Percentiles rank a stretch among this genome's conserved stretches.
These are phyloP conservation scores for Hypsopygia costalis DNA, from an alignment of 2,888 invertebrate genomes.

Conservation along the genomic window DNA sequence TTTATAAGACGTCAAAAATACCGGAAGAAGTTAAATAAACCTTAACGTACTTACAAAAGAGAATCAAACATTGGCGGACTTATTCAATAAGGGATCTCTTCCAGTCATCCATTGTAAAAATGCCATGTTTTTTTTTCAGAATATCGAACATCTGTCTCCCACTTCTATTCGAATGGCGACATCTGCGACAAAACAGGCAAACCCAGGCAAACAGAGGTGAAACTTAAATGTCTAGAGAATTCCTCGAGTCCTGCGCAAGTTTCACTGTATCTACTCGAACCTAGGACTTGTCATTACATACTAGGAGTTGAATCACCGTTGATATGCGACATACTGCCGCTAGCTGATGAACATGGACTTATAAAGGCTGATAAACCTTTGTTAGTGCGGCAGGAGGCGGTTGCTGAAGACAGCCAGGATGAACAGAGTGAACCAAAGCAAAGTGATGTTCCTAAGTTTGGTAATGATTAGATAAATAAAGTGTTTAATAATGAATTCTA, in stretches of 20 bases:
- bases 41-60: too few species aligned
- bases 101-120: too few species aligned
- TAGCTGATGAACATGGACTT: conserved; percentile 91
- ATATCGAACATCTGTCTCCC: conserved; percentile 87
- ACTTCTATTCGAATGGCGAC: conserved; percentile 93
- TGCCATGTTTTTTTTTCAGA: conserved; percentile 41
- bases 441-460: conserved; percentile 36
- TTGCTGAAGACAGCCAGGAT: conserved; percentile 28
- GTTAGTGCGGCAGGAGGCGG: conserved; percentile 24
- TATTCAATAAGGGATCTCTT: too few species aligned
- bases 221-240: conserved; percentile 87
- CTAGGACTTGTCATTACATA: conserved; percentile 95
- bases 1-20: too few species aligned
- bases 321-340: conserved; percentile 91
- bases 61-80: too few species aligned
- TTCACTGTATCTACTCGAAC: conserved; percentile 93
- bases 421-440: conserved; percentile 29
- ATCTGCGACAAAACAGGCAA: conserved; percentile 91
- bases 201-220: conserved; percentile 91
- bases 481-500: conserved; percentile 17
- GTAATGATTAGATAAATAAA: conserved; percentile 40
- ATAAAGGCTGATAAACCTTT: conserved; percentile 41
- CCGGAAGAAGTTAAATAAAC: too few species aligned
- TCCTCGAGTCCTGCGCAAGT: conserved; percentile 89
- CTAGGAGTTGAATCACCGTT: conserved; percentile 96